Percentiles rank a stretch among this genome's conserved stretches.
Evolutionary conservation across 1,140 invertebrate genomes (phyloP).

Genomic region (Mamestra configurata): DNA sequence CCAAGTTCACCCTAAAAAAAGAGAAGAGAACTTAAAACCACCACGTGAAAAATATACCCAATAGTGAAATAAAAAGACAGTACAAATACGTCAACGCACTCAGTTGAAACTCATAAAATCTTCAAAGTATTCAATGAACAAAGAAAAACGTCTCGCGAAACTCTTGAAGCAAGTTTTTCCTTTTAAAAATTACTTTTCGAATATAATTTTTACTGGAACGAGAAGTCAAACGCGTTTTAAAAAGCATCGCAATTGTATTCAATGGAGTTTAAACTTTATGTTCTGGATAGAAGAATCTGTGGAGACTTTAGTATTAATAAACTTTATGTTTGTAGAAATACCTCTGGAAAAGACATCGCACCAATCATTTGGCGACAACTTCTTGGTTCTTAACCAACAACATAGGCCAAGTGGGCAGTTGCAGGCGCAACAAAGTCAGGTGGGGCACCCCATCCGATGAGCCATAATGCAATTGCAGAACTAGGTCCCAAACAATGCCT

Average conservation of each 20-base stretch:
- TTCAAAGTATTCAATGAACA: slow-evolving; percentile 27
- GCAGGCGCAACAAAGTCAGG: no score
- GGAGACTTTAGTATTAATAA: not conserved
- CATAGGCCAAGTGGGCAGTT: no score
- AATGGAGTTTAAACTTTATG: slow-evolving; percentile 50
- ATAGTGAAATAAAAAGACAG: not conserved
- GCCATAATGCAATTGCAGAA: no score
- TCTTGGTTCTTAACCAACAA: no score
- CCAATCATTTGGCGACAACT: no score
- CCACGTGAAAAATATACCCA: no score
- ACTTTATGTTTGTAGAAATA: not conserved
- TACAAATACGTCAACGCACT: not conserved
- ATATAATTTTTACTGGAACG: slow-evolving; percentile 46
- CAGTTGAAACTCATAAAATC: not conserved
- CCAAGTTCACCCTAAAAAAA: no score
- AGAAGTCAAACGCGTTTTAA: slow-evolving; percentile 52
- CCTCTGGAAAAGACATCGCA: no score
- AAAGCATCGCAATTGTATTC: slow-evolving; percentile 50
- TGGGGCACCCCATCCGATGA: no score
- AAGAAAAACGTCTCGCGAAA: slow-evolving; percentile 25
- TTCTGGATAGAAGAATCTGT: not conserved
- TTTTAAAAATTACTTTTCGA: slow-evolving; percentile 34
- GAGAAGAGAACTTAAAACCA: no score
- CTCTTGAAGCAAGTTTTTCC: slow-evolving; percentile 24
- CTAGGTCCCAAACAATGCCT: no score